These are phyloP conservation scores for Drosophila mulleri DNA, from an alignment of 2,888 invertebrate species.

Conservation along the genomic window DNA sequence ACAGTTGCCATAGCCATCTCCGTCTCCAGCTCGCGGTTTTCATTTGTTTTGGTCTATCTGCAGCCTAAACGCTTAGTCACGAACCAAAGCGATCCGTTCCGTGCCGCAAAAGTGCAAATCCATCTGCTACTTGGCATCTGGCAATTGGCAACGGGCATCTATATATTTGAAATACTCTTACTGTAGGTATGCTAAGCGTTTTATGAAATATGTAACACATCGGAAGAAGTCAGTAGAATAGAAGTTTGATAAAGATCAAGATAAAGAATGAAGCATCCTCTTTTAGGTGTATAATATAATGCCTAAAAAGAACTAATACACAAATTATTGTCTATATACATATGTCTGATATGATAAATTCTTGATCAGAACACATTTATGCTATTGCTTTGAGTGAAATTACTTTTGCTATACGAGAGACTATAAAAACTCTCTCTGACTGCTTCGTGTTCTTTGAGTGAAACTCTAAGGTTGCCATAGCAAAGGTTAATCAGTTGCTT, in stretches of 20 bases:
- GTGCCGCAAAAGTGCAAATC: conserved; percentile 53
- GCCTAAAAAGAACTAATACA: too few species aligned
- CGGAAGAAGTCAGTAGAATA: neutral
- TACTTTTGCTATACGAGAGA: neutral
- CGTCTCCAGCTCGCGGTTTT: neutral
- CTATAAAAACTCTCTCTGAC: neutral
- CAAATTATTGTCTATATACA: too few species aligned
- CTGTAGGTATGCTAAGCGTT: neutral
- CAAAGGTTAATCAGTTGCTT: neutral
- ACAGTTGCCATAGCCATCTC: neutral
- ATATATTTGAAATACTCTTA: conserved; percentile 20
- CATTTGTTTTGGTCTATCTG: conserved; percentile 45
- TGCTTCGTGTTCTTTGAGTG: neutral
- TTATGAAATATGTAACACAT: neutral
- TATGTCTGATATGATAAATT: too few species aligned
- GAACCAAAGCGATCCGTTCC: conserved; percentile 34
- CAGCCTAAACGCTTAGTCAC: conserved; percentile 72
- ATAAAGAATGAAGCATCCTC: neutral
- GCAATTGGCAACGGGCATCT: conserved; percentile 40
- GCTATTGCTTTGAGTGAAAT: neutral
- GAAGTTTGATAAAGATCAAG: too few species aligned
- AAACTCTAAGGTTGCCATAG: neutral
- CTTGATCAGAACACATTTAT: neutral
- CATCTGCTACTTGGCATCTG: conserved; percentile 51
- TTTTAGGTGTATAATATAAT: neutral